These are phyloP conservation scores for Drosophila percnosoma DNA, from an alignment of 2,888 invertebrate genomes.

Conservation along the genomic window DNA sequence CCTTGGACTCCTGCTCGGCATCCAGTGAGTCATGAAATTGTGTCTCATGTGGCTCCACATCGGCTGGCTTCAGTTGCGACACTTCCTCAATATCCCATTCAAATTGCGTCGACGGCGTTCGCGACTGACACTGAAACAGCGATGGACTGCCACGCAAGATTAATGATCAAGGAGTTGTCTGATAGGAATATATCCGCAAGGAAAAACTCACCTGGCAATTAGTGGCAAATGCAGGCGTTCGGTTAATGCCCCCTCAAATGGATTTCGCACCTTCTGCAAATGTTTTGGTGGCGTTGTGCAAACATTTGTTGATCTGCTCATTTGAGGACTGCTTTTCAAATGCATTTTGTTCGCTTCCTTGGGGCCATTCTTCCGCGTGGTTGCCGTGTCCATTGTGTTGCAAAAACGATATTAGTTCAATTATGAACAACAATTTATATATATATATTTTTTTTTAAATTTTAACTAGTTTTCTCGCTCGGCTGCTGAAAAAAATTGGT, in stretches of 20 bases:
- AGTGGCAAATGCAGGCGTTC: slow-evolving; percentile 87
- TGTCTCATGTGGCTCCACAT: slow-evolving; percentile 86
- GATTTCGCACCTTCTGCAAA: slow-evolving; percentile 87
- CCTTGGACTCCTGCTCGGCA: slow-evolving; percentile 87
- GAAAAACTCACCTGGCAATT: slow-evolving; percentile 84
- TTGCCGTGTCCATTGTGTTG: slow-evolving; percentile 29
- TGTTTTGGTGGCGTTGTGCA: slow-evolving; percentile 87
- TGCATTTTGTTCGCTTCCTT: slow-evolving; percentile 57
- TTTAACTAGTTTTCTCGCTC: slow-evolving; percentile 10
- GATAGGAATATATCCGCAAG: background rate
- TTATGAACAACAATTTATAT: no score
- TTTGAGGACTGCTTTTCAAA: no score
- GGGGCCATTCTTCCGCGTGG: slow-evolving; percentile 65
- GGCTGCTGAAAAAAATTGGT: slow-evolving; percentile 23
- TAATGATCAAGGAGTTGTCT: background rate
- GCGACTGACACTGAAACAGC: slow-evolving; percentile 81
- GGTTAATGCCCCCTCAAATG: slow-evolving; percentile 87
- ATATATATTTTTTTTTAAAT: background rate
- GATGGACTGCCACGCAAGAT: slow-evolving; percentile 76
- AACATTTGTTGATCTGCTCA: slow-evolving; percentile 21
- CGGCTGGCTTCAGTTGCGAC: slow-evolving; percentile 87
- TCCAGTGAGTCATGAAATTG: slow-evolving; percentile 86
- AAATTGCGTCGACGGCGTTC: slow-evolving; percentile 85
- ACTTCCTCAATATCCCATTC: slow-evolving; percentile 89
- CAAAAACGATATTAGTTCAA: no score